phyloP scores from a whole-genome alignment of 2,888 invertebrate species.

The Gymnocheta viridis region DNA sequence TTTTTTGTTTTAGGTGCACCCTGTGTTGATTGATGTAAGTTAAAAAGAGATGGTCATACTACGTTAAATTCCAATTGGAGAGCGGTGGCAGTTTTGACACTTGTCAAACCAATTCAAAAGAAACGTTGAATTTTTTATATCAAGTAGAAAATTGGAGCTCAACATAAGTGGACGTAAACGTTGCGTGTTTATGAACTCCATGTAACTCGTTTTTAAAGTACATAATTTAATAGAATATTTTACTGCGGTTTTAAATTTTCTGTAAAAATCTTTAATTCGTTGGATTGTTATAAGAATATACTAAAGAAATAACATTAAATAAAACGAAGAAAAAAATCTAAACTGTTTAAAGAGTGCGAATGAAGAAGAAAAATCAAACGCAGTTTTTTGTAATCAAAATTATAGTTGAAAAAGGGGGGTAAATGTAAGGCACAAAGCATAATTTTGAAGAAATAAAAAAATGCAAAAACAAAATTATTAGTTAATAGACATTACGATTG shows the following conservation, averaged over 20 bases:
- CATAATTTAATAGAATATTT: conserved; percentile 20
- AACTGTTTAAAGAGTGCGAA: conserved; percentile 9
- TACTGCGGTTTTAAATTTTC: conserved; percentile 34
- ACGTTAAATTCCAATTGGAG: conserved; percentile 54
- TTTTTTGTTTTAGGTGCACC: neutral
- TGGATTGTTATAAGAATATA: neutral
- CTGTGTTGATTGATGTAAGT: neutral
- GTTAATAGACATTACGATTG: conserved; percentile 16
- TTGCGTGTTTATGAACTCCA: conserved; percentile 34
- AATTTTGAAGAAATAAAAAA: neutral
- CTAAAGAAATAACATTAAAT: conserved; percentile 2
- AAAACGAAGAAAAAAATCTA: neutral
- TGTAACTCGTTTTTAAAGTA: conserved; percentile 55
- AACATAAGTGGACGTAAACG: conserved; percentile 54
- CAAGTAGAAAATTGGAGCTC: conserved; percentile 71
- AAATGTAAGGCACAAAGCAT: neutral
- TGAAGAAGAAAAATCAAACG: conserved; percentile 26
- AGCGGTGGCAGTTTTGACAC: conserved; percentile 52
- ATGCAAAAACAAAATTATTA: conserved; percentile 7
- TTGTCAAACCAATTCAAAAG: conserved; percentile 67
- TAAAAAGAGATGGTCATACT: conserved; percentile 24
- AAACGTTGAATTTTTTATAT: conserved; percentile 60
- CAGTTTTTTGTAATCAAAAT: neutral
- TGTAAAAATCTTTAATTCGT: neutral
- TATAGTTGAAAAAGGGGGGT: conserved; percentile 18